Base-by-base conservation (phyloP, 2,797 vertebrate genomes). In the Tragopan temminckii region DNA sequence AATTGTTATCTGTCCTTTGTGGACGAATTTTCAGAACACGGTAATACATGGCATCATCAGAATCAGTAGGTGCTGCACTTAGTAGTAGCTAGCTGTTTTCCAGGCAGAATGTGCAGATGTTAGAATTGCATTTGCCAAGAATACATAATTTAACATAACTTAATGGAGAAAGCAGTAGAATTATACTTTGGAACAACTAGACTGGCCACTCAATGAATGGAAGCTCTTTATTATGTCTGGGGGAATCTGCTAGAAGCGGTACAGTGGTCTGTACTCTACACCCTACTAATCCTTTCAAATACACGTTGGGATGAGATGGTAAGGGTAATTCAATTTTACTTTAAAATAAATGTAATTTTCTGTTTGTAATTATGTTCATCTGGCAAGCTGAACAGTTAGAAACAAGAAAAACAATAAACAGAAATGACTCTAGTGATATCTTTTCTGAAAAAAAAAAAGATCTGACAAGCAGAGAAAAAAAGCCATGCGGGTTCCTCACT, bases 281-380 rank as follows among this genome's bases (percentile, higher is more conserved):
- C 35, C n/a, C 36, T 92, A 66, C 80, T 83, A 69, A 52, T 71
- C 50, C 33, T 85, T 84, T 86, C 85, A 86, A 42, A 83, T 72
- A 50, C 16, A 72, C 43, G 59, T 40, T 84, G 67, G 35, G 72
- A 83, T n/a, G n/a, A 40, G 15, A 92, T 81, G 68, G 63, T 53
- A 88, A 48, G 36, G 58, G 57, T 93, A 95, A 96, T 90, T 93
- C 18, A 80, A 90, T 94, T 95, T 88, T 64, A 72, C 69, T 94
- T 92, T 79, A 59, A 79, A 91, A 93, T 90, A 90, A 91, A 88
- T 84, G 25, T 23, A 86, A 93, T 93, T 88, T 90, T 94, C 74
- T 94, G 74, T 67, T 77, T 43, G 57, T 86, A 93, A 92, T 94
- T 84, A 67, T 67, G 53, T 80, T 95, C 45, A 70, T 86, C 90